phyloP scores from a whole-genome alignment of 2,888 invertebrate genomes.

The Drosophila quinaria region DNA sequence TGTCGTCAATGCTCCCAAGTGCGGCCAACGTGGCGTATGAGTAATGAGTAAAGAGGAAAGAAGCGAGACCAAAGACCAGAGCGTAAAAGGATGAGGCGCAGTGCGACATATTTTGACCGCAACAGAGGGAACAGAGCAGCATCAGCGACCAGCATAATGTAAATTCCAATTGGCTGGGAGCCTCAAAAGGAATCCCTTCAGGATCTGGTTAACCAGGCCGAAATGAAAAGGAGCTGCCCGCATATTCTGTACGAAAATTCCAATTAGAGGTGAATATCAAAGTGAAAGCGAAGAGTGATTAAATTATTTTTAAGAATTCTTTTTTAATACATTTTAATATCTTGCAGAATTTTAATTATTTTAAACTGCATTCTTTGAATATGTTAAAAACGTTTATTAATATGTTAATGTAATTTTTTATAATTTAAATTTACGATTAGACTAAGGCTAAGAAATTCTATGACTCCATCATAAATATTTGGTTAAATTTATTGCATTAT shows the following conservation, averaged over 20 bases:
- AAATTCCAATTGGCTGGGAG: slow-evolving; percentile 44
- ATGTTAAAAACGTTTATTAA: too few species aligned
- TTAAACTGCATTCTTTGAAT: neutral
- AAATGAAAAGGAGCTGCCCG: slow-evolving; percentile 40
- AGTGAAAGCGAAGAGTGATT: neutral
- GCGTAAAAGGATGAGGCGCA: slow-evolving; percentile 26
- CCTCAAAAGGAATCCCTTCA: slow-evolving; percentile 19
- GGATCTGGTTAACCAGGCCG: slow-evolving; percentile 21
- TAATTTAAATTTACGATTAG: too few species aligned
- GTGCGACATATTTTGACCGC: slow-evolving; percentile 56
- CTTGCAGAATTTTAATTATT: neutral
- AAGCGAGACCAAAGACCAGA: neutral
- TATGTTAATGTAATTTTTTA: too few species aligned
- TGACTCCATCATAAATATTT: too few species aligned
- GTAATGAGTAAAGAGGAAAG: slow-evolving; percentile 43
- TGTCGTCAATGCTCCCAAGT: slow-evolving; percentile 39
- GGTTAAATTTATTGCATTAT: too few species aligned
- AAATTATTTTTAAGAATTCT: neutral
- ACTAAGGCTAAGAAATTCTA: too few species aligned
- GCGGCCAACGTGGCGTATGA: slow-evolving; percentile 54
- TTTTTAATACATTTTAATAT: neutral
- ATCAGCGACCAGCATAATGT: slow-evolving; percentile 48
- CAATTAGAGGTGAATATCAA: slow-evolving; percentile 42
- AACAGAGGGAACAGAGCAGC: slow-evolving; percentile 24
- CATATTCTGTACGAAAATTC: slow-evolving; percentile 26